phyloP scores from a whole-genome alignment of 2,888 invertebrate genomes.

The Rambutsinella grinnellia region DNA sequence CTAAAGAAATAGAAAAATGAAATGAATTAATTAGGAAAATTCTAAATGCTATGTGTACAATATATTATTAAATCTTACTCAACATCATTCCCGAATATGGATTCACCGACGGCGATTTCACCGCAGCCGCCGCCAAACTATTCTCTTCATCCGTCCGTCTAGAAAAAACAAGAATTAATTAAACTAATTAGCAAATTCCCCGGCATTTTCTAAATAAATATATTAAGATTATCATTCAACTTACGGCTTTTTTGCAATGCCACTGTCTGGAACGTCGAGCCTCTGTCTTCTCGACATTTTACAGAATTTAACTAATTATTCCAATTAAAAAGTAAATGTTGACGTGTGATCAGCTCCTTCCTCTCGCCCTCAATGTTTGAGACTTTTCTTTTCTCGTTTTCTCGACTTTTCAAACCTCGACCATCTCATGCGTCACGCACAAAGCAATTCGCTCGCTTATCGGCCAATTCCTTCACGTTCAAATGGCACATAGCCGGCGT shows the following conservation, averaged over 20 bases:
- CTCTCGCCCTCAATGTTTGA: too few species aligned
- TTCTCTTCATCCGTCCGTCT: slow-evolving; percentile 37
- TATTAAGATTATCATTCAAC: slow-evolving; percentile 16
- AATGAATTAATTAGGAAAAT: background rate
- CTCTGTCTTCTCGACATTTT: slow-evolving; percentile 61
- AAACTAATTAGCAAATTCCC: background rate
- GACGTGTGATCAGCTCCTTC: too few species aligned
- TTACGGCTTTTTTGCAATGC: slow-evolving; percentile 63
- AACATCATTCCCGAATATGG: slow-evolving; percentile 86
- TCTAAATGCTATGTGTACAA: too few species aligned
- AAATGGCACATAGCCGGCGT: too few species aligned
- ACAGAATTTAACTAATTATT: too few species aligned
- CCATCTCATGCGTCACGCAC: too few species aligned
- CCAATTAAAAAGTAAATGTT: too few species aligned
- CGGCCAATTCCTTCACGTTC: too few species aligned
- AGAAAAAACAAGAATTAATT: slow-evolving; percentile 15
- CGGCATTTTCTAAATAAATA: background rate
- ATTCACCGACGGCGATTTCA: slow-evolving; percentile 72
- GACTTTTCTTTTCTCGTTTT: too few species aligned
- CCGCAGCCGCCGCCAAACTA: slow-evolving; percentile 11
- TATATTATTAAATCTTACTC: too few species aligned
- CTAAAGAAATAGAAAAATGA: slow-evolving; percentile 72
- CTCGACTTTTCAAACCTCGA: too few species aligned
- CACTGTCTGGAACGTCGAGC: slow-evolving; percentile 60
- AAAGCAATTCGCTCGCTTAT: too few species aligned